phyloP scores from a whole-genome alignment of 2,888 invertebrate species.

The Volucella inflata region DNA sequence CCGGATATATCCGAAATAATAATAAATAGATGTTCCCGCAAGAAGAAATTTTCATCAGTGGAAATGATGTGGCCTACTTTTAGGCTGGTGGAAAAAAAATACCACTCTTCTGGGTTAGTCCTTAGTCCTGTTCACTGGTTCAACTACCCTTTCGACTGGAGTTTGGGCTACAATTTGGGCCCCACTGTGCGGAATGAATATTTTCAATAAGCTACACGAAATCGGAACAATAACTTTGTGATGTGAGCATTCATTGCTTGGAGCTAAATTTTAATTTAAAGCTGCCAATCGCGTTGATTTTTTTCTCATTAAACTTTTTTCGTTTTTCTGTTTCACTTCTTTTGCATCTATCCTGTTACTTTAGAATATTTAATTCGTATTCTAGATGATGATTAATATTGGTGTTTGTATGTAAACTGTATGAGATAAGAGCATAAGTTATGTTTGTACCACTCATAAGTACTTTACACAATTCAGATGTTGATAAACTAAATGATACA shows the following conservation, averaged over 20 bases:
- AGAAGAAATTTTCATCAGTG: conserved; percentile 56
- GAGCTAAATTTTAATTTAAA: conserved; percentile 65
- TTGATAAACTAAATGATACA: too few relatives aligned
- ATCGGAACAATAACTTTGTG: conserved; percentile 62
- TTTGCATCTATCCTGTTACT: too few relatives aligned
- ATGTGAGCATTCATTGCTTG: conserved; percentile 34
- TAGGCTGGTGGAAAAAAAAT: conserved; percentile 12
- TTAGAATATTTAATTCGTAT: too few relatives aligned
- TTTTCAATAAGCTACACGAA: conserved; percentile 55
- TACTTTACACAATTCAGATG: too few relatives aligned
- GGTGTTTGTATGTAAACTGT: too few relatives aligned
- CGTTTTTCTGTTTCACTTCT: conserved; percentile 17
- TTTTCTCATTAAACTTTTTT: conserved; percentile 24
- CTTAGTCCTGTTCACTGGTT: neutral
- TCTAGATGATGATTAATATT: too few relatives aligned
- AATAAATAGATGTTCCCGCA: conserved; percentile 52
- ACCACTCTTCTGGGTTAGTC: neutral
- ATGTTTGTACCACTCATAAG: too few relatives aligned
- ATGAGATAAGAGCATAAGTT: too few relatives aligned
- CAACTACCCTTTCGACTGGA: neutral
- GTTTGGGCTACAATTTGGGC: neutral
- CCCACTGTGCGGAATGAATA: conserved; percentile 16
- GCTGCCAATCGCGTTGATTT: conserved; percentile 50
- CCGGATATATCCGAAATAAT: conserved; percentile 49
- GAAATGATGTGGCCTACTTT: conserved; percentile 59